phyloP scores from a whole-genome alignment of 2,113 vertebrate species.

The Passerina amoena region DNA sequence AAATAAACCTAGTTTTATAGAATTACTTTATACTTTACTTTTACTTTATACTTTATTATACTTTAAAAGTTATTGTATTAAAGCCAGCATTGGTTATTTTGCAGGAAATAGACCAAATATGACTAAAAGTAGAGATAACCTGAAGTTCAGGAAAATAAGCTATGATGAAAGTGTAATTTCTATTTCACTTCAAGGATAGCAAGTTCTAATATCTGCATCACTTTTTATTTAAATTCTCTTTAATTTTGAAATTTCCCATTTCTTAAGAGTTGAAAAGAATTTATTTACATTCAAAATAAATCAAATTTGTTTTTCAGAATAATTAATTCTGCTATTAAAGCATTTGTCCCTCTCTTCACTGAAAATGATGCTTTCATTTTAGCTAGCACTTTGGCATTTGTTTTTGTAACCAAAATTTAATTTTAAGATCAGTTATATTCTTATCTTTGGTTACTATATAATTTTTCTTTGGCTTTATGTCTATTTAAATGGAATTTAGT shows the following conservation, averaged over 20 bases:
- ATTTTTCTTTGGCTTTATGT: neutral
- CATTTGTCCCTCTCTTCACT: neutral
- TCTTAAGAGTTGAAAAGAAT: neutral
- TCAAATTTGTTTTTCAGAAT: neutral
- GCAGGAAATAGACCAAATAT: neutral
- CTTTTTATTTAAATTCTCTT: neutral
- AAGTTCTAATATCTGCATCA: neutral
- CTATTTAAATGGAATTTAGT: neutral
- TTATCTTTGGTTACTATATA: neutral
- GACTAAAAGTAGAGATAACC: neutral
- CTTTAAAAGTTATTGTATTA: neutral
- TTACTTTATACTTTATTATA: no score
- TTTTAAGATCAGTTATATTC: neutral
- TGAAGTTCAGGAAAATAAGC: neutral
- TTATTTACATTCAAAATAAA: neutral
- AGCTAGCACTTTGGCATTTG: neutral
- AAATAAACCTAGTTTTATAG: neutral
- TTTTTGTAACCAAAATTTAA: neutral
- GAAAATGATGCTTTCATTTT: neutral
- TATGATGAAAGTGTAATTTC: neutral
- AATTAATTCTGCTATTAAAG: neutral
- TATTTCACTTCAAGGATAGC: neutral
- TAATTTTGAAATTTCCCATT: neutral
- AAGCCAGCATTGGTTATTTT: neutral
- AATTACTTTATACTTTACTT: no score